A percentile compares a stretch with the other conserved stretches of the same genome.
phyloP scores from a whole-genome alignment of 2,888 invertebrate species.

The Athrips mouffetella region DNA sequence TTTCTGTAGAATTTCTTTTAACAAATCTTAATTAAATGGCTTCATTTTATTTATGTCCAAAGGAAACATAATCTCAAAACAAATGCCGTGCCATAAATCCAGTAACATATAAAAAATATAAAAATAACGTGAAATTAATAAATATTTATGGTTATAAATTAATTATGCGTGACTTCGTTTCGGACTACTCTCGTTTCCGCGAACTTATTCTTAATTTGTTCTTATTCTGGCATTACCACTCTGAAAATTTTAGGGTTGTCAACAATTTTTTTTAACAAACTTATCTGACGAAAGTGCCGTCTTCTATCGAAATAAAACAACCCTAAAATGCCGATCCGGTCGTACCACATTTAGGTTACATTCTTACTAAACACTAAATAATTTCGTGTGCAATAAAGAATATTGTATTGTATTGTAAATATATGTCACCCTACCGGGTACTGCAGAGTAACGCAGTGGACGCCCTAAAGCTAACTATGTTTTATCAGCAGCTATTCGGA shows the following conservation, averaged over 20 bases:
- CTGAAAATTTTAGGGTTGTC: slow-evolving; percentile 37
- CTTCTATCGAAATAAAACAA: too few species aligned
- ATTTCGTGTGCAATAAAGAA: too few species aligned
- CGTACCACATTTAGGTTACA: too few species aligned
- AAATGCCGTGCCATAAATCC: background rate
- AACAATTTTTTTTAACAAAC: background rate
- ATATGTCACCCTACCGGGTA: too few species aligned
- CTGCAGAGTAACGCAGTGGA: too few species aligned
- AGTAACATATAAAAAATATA: slow-evolving; percentile 2
- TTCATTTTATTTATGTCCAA: background rate
- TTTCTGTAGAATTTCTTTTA: too few species aligned
- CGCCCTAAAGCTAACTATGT: too few species aligned
- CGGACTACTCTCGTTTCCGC: slow-evolving; percentile 53
- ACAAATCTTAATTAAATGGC: background rate
- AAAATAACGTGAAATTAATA: slow-evolving; percentile 34
- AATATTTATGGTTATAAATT: slow-evolving; percentile 58
- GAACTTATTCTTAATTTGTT: slow-evolving; percentile 67
- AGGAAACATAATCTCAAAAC: background rate
- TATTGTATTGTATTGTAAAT: too few species aligned
- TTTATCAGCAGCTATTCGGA: too few species aligned
- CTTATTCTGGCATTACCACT: slow-evolving; percentile 32
- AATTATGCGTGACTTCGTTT: slow-evolving; percentile 47
- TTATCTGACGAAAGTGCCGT: too few species aligned
- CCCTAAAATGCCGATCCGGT: too few species aligned
- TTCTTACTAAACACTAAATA: too few species aligned